Evolutionary conservation across 2,797 vertebrate species (phyloP).

Genomic region (Scleropages formosus): DNA sequence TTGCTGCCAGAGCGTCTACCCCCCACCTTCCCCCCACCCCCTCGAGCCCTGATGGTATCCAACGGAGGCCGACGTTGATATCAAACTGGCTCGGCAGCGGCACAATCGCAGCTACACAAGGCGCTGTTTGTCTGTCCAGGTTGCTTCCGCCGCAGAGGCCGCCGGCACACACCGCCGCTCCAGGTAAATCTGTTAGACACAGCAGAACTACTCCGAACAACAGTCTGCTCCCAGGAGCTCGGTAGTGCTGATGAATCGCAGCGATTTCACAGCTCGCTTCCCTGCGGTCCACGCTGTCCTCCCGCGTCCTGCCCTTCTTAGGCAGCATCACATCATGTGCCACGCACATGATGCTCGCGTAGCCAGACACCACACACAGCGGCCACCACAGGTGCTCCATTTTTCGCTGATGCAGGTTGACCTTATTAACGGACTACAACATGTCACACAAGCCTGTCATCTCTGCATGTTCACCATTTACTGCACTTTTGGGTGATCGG

Average conservation of each 20-base stretch:
- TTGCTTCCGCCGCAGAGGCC: slow-evolving; percentile 76
- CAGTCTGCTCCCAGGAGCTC: slow-evolving; percentile 59
- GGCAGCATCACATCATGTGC: too few species aligned
- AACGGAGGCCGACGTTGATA: slow-evolving; percentile 75
- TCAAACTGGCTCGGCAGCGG: slow-evolving; percentile 80
- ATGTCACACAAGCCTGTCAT: too few species aligned
- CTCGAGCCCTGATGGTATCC: slow-evolving; percentile 75
- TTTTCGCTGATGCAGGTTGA: too few species aligned
- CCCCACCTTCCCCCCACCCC: slow-evolving; percentile 89
- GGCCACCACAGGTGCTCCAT: too few species aligned
- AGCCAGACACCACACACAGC: too few species aligned
- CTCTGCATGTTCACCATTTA: too few species aligned
- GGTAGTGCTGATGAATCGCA: slow-evolving; percentile 51
- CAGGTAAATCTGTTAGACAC: slow-evolving; percentile 73
- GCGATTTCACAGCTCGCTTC: slow-evolving; percentile 42
- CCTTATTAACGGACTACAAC: too few species aligned
- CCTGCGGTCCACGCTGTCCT: not conserved
- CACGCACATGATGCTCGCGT: too few species aligned
- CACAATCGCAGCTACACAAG: slow-evolving; percentile 82
- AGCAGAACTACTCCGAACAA: slow-evolving; percentile 65
- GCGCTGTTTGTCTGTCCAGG: slow-evolving; percentile 82
- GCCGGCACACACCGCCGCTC: slow-evolving; percentile 74
- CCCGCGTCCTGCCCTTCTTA: too few species aligned
- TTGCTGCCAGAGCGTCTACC: slow-evolving; percentile 85
- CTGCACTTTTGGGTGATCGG: not conserved